A percentile compares a stretch with the other conserved stretches of the same genome.
phyloP scores from a whole-genome alignment of 1,140 invertebrate species.

The Meloidogyne chitwoodi region DNA sequence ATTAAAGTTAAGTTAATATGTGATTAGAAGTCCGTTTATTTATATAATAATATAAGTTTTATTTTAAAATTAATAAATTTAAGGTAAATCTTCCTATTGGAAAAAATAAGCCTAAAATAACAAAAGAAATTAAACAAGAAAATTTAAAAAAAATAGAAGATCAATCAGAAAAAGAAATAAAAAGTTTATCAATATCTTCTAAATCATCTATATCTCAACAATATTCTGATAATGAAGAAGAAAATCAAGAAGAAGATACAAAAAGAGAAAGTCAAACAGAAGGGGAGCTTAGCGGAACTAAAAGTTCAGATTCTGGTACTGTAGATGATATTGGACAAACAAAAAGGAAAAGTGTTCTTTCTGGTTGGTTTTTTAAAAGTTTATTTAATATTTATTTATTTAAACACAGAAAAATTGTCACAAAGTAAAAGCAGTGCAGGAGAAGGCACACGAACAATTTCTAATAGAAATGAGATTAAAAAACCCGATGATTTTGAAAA shows the following conservation, averaged over 20 bases:
- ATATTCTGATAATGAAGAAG: conserved; percentile 15
- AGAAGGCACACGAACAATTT: neutral
- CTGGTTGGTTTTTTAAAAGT: neutral
- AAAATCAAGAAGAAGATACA: neutral
- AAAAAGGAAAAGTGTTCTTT: neutral
- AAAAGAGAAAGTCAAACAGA: neutral
- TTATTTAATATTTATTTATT: neutral
- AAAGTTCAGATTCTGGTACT: conserved; percentile 31
- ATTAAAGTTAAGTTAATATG: too few relatives aligned
- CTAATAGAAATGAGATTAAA: neutral
- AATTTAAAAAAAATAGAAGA: neutral
- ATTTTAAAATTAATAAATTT: neutral
- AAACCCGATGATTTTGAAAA: conserved; percentile 5
- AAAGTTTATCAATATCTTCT: neutral
- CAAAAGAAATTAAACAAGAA: neutral
- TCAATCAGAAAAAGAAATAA: neutral
- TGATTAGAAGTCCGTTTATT: neutral
- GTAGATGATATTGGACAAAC: conserved; percentile 31
- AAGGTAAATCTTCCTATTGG: neutral
- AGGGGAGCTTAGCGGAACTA: neutral
- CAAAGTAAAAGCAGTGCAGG: neutral
- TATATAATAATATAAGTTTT: neutral
- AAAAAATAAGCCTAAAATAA: neutral
- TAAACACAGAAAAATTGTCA: neutral
- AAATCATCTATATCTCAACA: neutral